Conservation (phyloP, 2,113 vertebrate species). For the Silurus meridionalis region DNA sequence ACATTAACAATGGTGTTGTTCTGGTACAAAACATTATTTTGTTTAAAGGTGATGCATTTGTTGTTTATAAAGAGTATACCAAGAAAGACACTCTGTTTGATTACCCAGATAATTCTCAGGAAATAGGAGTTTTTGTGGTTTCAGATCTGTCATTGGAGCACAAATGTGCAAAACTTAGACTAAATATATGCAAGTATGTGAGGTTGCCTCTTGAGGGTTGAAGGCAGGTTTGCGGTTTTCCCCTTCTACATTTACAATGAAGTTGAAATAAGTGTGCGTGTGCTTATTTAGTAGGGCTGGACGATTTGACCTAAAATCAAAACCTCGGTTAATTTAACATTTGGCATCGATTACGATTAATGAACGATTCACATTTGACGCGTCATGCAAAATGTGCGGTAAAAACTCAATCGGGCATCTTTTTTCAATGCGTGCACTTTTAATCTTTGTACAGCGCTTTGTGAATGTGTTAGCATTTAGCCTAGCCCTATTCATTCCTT, state of each 20-base stretch:
- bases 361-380: too few species aligned
- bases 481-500: too few species aligned
- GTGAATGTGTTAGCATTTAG: too few species aligned
- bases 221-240: slow-evolving; percentile 35
- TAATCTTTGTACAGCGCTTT: too few species aligned
- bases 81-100: slow-evolving; percentile 23
- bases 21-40: slow-evolving; percentile 32
- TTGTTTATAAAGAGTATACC: slow-evolving; percentile 23
- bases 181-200: neutral
- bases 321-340: too few species aligned
- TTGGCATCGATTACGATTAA: too few species aligned
- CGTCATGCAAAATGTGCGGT: too few species aligned
- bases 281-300: neutral
- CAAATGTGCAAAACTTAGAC: slow-evolving; percentile 1
- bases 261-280: neutral
- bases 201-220: neutral
- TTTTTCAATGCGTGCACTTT: too few species aligned
- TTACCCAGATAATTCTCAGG: slow-evolving; percentile 17
- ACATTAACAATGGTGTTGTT: slow-evolving; percentile 24
- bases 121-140: slow-evolving; percentile 27
- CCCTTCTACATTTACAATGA: slow-evolving; percentile 19
- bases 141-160: slow-evolving; percentile 19
- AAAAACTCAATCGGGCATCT: too few species aligned
- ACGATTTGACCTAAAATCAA: too few species aligned
- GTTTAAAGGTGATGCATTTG: neutral